Percentiles rank a stretch among this genome's conserved stretches.
Evolutionary conservation across 1,140 invertebrate species (phyloP).

Genomic region (Pygmarrhopalites habei): DNA sequence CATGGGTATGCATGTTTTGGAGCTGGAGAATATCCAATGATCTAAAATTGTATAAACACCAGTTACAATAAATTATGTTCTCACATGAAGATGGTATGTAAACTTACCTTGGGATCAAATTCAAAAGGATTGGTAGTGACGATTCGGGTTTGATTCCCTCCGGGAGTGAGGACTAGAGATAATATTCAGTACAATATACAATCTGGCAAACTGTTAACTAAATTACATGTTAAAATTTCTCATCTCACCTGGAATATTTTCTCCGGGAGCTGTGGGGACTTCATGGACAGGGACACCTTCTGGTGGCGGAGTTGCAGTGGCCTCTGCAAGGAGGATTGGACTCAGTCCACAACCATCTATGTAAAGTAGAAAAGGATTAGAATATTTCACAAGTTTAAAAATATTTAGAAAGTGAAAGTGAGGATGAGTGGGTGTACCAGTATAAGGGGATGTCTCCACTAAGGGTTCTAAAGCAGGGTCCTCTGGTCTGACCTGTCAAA

Average conservation of each 20-base stretch:
- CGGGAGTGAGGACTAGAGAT: constrained; percentile 5
- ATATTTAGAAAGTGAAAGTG: no score
- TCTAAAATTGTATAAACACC: no score
- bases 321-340: constrained; percentile 22
- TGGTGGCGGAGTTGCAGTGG: background rate
- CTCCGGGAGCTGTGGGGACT: background rate
- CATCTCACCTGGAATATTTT: background rate
- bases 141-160: background rate
- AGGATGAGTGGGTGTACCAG: no score
- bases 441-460: background rate
- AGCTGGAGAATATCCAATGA: constrained; percentile 32
- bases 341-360: constrained; percentile 24
- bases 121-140: constrained; percentile 5
- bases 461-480: background rate
- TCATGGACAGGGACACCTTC: constrained; percentile 1
- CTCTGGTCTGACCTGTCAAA: background rate
- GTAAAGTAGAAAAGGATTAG: background rate
- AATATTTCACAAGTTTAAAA: background rate
- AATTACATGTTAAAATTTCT: no score
- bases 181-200: no score
- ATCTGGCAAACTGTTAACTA: no score
- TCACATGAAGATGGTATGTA: no score
- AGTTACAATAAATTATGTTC: no score
- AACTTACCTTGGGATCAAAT: constrained; percentile 25
- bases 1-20: constrained; percentile 36